Evolutionary conservation across 2,888 invertebrate species (phyloP), one percentile per base, ranked within the genome.

Genomic region (Diarsia brunnea): DNA sequence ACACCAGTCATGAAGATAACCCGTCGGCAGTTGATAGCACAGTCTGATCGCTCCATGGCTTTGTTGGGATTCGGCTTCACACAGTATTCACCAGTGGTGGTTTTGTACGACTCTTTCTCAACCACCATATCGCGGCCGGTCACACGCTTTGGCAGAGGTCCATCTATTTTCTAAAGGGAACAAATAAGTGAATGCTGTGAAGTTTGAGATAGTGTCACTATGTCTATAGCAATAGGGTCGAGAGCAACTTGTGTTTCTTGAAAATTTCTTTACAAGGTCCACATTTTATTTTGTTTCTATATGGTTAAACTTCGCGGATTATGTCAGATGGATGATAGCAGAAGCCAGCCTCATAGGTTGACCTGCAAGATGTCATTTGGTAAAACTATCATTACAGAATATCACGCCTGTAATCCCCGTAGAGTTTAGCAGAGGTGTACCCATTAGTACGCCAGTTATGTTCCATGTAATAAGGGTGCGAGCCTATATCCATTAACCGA

Each of bases 1-100:
- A 96, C 94, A 2, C 93, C 94, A 66, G 95, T 96, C 95, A 96
- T 95, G 75, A 90, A 96, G 65, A 90, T 92, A 21, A 96, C 95
- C 49, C 95, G 88, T 16, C 92, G 90, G 74, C 95, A 95, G 86
- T 96, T 96, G 73, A 95, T 95, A 21, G 93, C 83, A 77, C 95
- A 94, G 78, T 96, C 96, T 0, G 95, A 82, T 7, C 96, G 87
- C 84, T 96, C 96, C 95, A 95, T 96, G 0, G 96, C 96, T 73
- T 96, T 96, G 82, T 96, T 96, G 2, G 96, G 96, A 79, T 96
- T 96, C 0, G 96, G 95, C 60, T 96, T 96, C 10, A 95, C 94
- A 79, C 95, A 93, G 83, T 96, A 96, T 75, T 94, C 96, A 0
- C 95, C 95, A 0, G 93, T 91, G 0, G 96, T 96, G 0, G 96